phyloP scores from a whole-genome alignment of 2,113 vertebrate species.

The Scomber colias region DNA sequence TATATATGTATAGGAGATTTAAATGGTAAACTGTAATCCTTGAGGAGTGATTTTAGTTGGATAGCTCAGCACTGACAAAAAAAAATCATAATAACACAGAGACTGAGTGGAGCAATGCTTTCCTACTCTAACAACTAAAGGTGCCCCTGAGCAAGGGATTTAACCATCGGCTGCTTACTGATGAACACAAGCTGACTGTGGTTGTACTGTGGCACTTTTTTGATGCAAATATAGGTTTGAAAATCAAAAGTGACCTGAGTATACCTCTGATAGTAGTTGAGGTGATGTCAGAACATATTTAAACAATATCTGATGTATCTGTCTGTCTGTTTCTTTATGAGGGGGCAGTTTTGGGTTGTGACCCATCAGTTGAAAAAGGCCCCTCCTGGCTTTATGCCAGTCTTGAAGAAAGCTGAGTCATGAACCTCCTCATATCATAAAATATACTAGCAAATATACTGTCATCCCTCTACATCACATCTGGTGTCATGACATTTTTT shows the following conservation, averaged over 20 bases:
- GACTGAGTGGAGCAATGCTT: background rate
- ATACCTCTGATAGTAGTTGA: constrained; percentile 28
- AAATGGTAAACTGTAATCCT: background rate
- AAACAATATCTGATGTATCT: constrained; percentile 33
- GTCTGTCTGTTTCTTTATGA: constrained; percentile 30
- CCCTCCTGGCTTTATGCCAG: constrained; percentile 53
- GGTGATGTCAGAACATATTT: constrained; percentile 45
- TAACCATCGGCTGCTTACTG: constrained; percentile 27
- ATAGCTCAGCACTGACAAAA: background rate
- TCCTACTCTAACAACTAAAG: constrained; percentile 3
- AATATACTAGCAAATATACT: background rate
- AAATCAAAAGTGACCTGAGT: constrained; percentile 20
- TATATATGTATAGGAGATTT: background rate
- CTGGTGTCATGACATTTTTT: background rate
- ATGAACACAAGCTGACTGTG: constrained; percentile 35
- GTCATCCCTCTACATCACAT: background rate
- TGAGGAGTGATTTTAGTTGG: background rate
- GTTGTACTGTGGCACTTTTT: constrained; percentile 2
- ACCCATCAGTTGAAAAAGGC: constrained; percentile 53
- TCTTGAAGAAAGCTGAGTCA: constrained; percentile 59
- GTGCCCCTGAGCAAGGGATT: constrained; percentile 23
- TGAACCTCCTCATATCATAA: constrained; percentile 26
- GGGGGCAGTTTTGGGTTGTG: constrained; percentile 52
- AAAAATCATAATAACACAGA: too few relatives aligned
- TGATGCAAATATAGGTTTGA: background rate